Conservation (phyloP, 2,797 vertebrate genomes). For the Microctenopoma steveboyesi region DNA sequence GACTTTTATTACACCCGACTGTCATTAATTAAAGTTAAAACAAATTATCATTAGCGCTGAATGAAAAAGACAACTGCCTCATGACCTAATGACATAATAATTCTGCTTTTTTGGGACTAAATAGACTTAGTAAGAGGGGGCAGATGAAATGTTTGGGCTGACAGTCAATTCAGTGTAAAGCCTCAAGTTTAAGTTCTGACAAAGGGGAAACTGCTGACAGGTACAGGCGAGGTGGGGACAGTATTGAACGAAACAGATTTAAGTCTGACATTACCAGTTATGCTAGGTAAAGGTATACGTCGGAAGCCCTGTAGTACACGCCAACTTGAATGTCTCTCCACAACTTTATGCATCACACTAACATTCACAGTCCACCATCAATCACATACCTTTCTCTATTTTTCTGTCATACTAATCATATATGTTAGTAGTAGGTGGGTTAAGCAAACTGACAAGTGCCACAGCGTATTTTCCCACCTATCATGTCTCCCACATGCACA, state of each 20-base stretch:
- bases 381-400: neutral
- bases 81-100: neutral
- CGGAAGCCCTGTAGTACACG: slow-evolving; percentile 11
- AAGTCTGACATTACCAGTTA: slow-evolving; percentile 26
- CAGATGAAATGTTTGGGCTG: neutral
- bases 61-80: neutral
- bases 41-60: neutral
- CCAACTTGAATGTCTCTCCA: slow-evolving; percentile 11
- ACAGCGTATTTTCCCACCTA: too few species aligned
- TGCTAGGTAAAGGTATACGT: slow-evolving; percentile 41
- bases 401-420: neutral
- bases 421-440: neutral
- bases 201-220: slow-evolving; percentile 48
- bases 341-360: slow-evolving; percentile 1
- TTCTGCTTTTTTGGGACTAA: neutral
- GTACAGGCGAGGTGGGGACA: slow-evolving; percentile 55
- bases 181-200: slow-evolving; percentile 23
- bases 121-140: neutral
- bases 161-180: slow-evolving; percentile 4
- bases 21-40: neutral
- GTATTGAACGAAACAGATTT: slow-evolving; percentile 45
- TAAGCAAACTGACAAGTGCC: neutral
- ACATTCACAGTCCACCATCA: neutral
- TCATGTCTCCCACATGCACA: neutral
- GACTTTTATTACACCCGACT: neutral